Percentiles rank a stretch among this genome's conserved stretches.
These are phyloP conservation scores for Sturnus vulgaris DNA, from an alignment of 2,113 vertebrate genomes.

Conservation along the genomic window DNA sequence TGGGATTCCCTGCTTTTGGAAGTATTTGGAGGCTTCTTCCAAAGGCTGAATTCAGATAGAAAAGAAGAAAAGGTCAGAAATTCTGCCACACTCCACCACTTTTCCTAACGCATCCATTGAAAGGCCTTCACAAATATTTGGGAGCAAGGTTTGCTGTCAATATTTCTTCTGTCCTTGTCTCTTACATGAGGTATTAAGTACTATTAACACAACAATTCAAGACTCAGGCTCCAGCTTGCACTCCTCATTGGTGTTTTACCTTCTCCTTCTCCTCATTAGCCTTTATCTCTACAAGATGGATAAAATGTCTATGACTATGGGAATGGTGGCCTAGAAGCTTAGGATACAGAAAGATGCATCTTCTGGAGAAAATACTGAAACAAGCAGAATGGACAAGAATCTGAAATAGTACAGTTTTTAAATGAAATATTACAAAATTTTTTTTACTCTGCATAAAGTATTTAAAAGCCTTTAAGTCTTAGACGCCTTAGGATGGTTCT, in stretches of 20 bases:
- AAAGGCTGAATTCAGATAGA: slow-evolving; percentile 46
- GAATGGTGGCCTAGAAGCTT: not conserved
- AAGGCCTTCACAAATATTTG: not conserved
- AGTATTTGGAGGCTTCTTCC: slow-evolving; percentile 72
- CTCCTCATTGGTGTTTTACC: not conserved
- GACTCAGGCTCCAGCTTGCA: not conserved
- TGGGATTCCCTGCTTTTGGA: slow-evolving; percentile 67
- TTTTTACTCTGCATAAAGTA: not conserved
- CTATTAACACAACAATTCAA: not conserved
- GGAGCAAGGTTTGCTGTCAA: fast-evolving
- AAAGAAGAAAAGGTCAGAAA: not conserved
- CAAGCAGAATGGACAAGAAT: not conserved
- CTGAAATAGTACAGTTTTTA: fast-evolving
- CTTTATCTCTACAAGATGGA: not conserved
- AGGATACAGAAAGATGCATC: not conserved
- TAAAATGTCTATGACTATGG: not conserved
- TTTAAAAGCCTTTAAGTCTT: not conserved
- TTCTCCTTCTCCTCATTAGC: not conserved
- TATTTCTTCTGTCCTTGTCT: not conserved
- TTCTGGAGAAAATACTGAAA: not conserved
- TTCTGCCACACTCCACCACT: not conserved
- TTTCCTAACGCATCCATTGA: not conserved
- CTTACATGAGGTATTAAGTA: not conserved
- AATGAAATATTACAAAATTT: not conserved
- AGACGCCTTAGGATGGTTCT: not conserved